Evolutionary conservation across 2,888 invertebrate genomes (phyloP).

Genomic region (Cremastinae sp.): DNA sequence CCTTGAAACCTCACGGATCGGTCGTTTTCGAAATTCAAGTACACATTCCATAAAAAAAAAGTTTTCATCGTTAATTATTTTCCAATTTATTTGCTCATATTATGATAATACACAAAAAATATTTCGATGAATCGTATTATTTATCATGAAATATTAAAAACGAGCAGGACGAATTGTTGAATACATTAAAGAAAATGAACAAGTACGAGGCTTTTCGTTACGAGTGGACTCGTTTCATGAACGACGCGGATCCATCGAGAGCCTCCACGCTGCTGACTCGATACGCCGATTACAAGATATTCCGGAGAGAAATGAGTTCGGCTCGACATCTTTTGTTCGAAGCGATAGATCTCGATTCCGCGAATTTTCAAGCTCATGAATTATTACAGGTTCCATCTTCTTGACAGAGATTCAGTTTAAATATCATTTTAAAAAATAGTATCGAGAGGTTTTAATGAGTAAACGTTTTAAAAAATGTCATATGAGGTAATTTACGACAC

Average conservation of each 20-base stretch:
- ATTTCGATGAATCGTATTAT: no score
- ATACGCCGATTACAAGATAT: constrained; percentile 67
- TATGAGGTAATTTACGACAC: constrained; percentile 62
- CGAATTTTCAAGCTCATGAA: constrained; percentile 60
- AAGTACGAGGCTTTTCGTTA: constrained; percentile 65
- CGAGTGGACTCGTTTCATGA: constrained; percentile 64
- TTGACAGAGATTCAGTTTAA: background rate
- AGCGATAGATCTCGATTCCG: constrained; percentile 61
- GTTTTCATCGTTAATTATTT: background rate
- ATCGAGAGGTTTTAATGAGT: no score
- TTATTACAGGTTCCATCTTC: constrained; percentile 63
- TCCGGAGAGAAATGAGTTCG: constrained; percentile 58
- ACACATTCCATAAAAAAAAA: constrained; percentile 2
- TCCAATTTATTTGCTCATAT: no score
- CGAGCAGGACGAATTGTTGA: constrained; percentile 64
- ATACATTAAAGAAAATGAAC: constrained; percentile 57
- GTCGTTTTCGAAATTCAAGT: constrained; percentile 59
- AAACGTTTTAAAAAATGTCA: background rate
- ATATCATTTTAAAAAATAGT: background rate
- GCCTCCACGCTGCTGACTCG: constrained; percentile 58
- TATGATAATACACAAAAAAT: no score
- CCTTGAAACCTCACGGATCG: constrained; percentile 43
- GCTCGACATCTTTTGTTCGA: constrained; percentile 66
- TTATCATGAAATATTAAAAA: background rate
- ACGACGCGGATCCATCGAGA: constrained; percentile 45